Evolutionary conservation across 2,113 vertebrate genomes (phyloP).

Genomic region (Lagopus leucura): DNA sequence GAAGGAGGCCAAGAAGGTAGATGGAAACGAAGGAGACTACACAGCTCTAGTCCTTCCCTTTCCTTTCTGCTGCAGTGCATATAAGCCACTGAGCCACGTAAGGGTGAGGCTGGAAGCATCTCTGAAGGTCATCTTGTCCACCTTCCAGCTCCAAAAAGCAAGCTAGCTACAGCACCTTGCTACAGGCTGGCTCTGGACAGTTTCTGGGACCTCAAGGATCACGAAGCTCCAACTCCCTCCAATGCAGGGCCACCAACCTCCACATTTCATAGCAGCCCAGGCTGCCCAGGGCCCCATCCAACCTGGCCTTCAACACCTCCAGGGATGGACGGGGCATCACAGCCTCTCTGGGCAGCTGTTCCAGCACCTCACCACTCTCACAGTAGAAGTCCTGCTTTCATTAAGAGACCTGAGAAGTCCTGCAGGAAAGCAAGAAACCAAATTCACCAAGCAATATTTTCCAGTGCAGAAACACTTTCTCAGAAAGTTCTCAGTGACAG

Average conservation of each 20-base stretch:
- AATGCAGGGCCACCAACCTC: too few relatives aligned
- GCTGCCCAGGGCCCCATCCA: too few relatives aligned
- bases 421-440: neutral
- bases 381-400: neutral
- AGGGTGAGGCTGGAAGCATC: neutral
- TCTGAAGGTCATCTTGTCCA: neutral
- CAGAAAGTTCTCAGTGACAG: neutral
- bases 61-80: accelerated
- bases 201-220: too few relatives aligned
- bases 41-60: neutral
- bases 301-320: too few relatives aligned
- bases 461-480: neutral
- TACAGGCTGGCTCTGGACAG: neutral
- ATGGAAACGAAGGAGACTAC: neutral
- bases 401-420: neutral
- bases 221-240: too few relatives aligned
- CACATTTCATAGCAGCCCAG: too few relatives aligned
- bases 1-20: neutral
- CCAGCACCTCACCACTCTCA: too few relatives aligned
- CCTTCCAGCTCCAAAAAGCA: accelerated
- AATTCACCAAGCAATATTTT: neutral
- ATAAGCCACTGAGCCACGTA: neutral
- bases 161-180: neutral
- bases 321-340: too few relatives aligned
- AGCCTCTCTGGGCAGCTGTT: too few relatives aligned